phyloP scores from a whole-genome alignment of 2,888 invertebrate genomes.

The Carterocephalus palaemon region DNA sequence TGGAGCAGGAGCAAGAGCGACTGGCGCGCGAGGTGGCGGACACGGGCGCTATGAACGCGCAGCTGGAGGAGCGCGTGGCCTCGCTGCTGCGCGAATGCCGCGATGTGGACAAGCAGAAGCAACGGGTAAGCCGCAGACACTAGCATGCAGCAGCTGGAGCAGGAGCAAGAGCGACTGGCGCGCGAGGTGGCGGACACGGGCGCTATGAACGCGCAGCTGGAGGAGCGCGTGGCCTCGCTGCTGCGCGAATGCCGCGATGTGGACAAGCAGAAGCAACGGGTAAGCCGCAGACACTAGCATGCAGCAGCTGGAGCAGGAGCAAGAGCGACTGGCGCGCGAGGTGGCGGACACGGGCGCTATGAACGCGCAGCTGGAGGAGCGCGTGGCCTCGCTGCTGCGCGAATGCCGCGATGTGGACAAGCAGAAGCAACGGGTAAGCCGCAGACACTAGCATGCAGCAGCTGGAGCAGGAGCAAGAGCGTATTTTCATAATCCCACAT shows the following conservation, averaged over 20 bases:
- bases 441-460: slow-evolving; percentile 48
- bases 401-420: slow-evolving; percentile 56
- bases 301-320: slow-evolving; percentile 52
- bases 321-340: slow-evolving; percentile 51
- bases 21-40: slow-evolving; percentile 51
- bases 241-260: slow-evolving; percentile 54
- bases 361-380: slow-evolving; percentile 60
- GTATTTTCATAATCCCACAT: too few relatives aligned
- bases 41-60: slow-evolving; percentile 45
- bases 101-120: slow-evolving; percentile 57
- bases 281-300: slow-evolving; percentile 48
- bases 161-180: slow-evolving; percentile 55
- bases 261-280: slow-evolving; percentile 65
- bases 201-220: slow-evolving; percentile 50
- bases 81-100: slow-evolving; percentile 53
- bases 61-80: slow-evolving; percentile 62
- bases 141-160: slow-evolving; percentile 46
- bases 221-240: slow-evolving; percentile 59
- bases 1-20: slow-evolving; percentile 53
- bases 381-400: slow-evolving; percentile 53
- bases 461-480: slow-evolving; percentile 51
- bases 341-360: slow-evolving; percentile 42
- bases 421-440: slow-evolving; percentile 63
- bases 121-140: slow-evolving; percentile 59
- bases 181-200: slow-evolving; percentile 47